A percentile compares a stretch with the other conserved stretches of the same genome.
These are phyloP conservation scores for Lipotes vexillifer DNA, from an alignment of 2,113 vertebrate genomes.

Conservation along the genomic window DNA sequence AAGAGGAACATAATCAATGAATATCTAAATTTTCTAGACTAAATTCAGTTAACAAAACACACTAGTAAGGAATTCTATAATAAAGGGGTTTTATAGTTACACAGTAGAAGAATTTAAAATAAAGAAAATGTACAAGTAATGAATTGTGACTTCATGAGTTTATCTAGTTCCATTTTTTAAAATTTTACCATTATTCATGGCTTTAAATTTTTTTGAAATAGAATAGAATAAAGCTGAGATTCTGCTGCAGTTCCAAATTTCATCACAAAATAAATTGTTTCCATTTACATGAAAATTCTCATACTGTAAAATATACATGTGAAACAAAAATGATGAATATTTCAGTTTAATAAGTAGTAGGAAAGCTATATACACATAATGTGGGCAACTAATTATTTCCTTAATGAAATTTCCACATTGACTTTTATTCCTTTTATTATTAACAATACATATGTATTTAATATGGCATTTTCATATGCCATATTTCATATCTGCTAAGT, in stretches of 20 bases:
- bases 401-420: constrained; percentile 41
- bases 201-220: constrained; percentile 34
- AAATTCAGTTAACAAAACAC: constrained; percentile 10
- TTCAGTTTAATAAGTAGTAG: constrained; percentile 47
- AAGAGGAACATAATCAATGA: constrained; percentile 9
- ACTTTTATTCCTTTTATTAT: constrained; percentile 51
- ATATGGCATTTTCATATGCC: constrained; percentile 51
- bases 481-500: constrained; percentile 56
- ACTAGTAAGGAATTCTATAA: constrained; percentile 4
- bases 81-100: not conserved
- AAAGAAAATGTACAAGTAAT: constrained; percentile 29
- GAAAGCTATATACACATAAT: constrained; percentile 34
- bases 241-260: constrained; percentile 28
- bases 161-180: constrained; percentile 36
- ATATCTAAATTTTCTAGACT: constrained; percentile 36
- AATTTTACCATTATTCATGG: not conserved
- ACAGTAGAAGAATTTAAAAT: constrained; percentile 44
- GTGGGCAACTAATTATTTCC: constrained; percentile 18
- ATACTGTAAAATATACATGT: constrained; percentile 49
- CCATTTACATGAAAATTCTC: constrained; percentile 27
- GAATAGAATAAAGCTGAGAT: constrained; percentile 32
- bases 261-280: constrained; percentile 3
- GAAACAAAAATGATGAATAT: constrained; percentile 47
- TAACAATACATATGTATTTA: constrained; percentile 52
- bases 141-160: constrained; percentile 17